A percentile compares a stretch with the other conserved stretches of the same genome.
Evolutionary conservation across 2,113 vertebrate genomes (phyloP).

Genomic region (Pollachius pollachius): DNA sequence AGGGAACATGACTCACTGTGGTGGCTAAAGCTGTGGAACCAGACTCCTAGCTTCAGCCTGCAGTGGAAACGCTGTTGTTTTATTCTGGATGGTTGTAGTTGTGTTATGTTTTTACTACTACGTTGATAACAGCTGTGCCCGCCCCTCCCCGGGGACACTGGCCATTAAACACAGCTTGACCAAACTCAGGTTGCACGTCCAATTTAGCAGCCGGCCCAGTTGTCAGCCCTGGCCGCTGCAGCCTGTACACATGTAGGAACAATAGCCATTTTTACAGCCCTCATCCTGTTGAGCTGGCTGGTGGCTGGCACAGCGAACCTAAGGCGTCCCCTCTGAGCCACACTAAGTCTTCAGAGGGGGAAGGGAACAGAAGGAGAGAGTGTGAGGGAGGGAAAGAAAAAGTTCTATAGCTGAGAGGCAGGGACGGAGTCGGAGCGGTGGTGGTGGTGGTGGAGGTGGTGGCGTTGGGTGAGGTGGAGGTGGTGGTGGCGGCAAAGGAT

Average conservation of each 20-base stretch:
- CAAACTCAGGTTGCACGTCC: not conserved
- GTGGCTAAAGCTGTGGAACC: too few species aligned
- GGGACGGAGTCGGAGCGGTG: conserved; percentile 3
- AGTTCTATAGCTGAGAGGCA: not conserved
- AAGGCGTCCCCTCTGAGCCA: not conserved
- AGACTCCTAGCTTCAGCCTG: too few species aligned
- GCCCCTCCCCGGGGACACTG: too few species aligned
- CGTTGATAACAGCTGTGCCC: too few species aligned
- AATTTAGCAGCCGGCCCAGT: not conserved
- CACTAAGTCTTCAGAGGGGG: not conserved
- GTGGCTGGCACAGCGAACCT: not conserved
- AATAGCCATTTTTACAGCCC: not conserved
- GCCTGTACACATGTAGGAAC: not conserved
- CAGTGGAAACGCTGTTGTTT: too few species aligned
- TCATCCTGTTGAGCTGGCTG: not conserved
- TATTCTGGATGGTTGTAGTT: too few species aligned
- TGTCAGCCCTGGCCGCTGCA: not conserved
- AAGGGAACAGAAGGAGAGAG: not conserved
- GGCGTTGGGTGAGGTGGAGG: not conserved
- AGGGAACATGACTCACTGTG: too few species aligned
- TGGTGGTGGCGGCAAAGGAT: not conserved
- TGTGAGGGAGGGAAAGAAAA: not conserved
- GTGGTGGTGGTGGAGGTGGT: not conserved
- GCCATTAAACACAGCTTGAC: not conserved
- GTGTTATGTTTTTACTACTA: too few species aligned